These are phyloP conservation scores for Clytia hemisphaerica DNA, from an alignment of 30 jellyfish, hydroid and myxozoan genomes.

Conservation along the genomic window DNA sequence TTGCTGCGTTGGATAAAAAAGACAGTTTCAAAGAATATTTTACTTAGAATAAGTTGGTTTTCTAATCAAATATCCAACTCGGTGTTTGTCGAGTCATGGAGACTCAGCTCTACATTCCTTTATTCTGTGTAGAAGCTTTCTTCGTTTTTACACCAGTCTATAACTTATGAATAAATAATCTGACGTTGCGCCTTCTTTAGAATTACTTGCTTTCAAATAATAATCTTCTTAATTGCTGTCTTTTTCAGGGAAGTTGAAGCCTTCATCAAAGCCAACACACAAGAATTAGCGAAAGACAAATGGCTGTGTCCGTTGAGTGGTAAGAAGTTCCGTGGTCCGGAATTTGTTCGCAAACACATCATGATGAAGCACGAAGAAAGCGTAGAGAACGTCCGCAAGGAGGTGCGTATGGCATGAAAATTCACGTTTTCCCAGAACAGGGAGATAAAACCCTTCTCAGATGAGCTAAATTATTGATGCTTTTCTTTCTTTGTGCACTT, in stretches of 20 bases:
- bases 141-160: too few species aligned
- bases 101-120: too few species aligned
- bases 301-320: constrained; percentile 95
- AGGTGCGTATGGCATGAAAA: constrained; percentile 30
- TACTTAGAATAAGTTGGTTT: too few species aligned
- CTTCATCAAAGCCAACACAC: constrained; percentile 74
- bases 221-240: constrained; percentile 25
- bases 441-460: neutral
- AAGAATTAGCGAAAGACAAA: constrained; percentile 79
- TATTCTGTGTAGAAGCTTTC: too few species aligned
- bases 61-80: too few species aligned
- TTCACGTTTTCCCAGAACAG: too few species aligned
- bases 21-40: too few species aligned
- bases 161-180: too few species aligned
- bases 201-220: neutral
- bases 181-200: too few species aligned
- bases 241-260: constrained; percentile 64
- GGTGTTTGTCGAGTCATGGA: too few species aligned
- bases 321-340: constrained; percentile 85
- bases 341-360: constrained; percentile 73
- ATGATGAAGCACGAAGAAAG: constrained; percentile 64
- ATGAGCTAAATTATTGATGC: neutral
- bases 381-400: constrained; percentile 63
- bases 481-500: neutral
- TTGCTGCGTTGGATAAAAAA: too few species aligned